phyloP scores from a whole-genome alignment of 2,888 invertebrate genomes.

The Agonopterix heracliana region DNA sequence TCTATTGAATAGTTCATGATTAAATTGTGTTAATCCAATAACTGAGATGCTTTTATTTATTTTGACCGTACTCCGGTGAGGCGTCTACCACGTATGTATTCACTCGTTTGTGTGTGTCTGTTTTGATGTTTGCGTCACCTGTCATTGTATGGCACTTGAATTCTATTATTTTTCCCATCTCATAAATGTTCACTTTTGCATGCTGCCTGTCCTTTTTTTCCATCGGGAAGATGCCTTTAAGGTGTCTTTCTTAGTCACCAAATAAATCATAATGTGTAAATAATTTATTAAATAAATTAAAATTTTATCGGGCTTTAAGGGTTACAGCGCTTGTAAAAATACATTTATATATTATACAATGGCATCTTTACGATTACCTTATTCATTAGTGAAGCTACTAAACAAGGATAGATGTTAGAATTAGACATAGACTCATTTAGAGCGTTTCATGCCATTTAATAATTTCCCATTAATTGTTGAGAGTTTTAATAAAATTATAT shows the following conservation, averaged over 20 bases:
- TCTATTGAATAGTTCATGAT: slow-evolving; percentile 72
- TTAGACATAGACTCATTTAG: slow-evolving; percentile 2
- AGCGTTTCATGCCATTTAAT: slow-evolving; percentile 1
- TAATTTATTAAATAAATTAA: too few species aligned
- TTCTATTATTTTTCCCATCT: slow-evolving; percentile 42
- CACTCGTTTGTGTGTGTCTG: slow-evolving; percentile 72
- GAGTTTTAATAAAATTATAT: too few species aligned
- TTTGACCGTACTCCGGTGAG: slow-evolving; percentile 74
- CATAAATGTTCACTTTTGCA: slow-evolving; percentile 63
- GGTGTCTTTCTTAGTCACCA: neutral
- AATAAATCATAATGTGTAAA: neutral
- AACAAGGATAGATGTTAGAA: neutral
- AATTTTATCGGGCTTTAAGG: too few species aligned
- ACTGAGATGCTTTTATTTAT: slow-evolving; percentile 75
- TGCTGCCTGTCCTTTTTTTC: slow-evolving; percentile 57
- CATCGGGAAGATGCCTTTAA: slow-evolving; percentile 8
- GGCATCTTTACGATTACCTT: slow-evolving; percentile 18
- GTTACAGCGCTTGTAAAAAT: too few species aligned
- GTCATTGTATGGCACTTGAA: slow-evolving; percentile 64
- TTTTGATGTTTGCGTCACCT: slow-evolving; percentile 72
- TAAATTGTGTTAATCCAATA: slow-evolving; percentile 76
- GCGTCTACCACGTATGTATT: slow-evolving; percentile 75
- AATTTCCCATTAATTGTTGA: neutral
- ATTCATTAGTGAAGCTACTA: slow-evolving; percentile 3
- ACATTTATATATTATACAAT: slow-evolving; percentile 3